These are phyloP conservation scores for Phylloscopus trochilus DNA, from an alignment of 2,113 vertebrate genomes.

Conservation along the genomic window DNA sequence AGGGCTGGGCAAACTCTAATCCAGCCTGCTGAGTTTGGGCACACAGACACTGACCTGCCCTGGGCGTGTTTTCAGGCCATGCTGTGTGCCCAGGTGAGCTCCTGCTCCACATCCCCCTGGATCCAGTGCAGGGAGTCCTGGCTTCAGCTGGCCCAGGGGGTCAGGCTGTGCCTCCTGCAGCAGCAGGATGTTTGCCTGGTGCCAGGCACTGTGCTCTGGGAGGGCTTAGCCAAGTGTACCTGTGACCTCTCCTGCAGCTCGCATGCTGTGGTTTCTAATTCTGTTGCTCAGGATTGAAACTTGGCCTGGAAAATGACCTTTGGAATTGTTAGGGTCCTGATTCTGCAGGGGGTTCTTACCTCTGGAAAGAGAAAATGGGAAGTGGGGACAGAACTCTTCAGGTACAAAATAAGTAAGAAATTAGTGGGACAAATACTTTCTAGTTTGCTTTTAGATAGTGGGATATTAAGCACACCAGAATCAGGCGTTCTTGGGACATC, in stretches of 20 bases:
- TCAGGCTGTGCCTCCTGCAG: not conserved
- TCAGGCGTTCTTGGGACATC: not conserved
- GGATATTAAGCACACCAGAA: not conserved
- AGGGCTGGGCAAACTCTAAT: not conserved
- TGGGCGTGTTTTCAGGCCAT: not conserved
- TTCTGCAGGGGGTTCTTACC: not conserved
- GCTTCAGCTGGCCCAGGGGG: not conserved
- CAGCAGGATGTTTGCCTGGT: not conserved
- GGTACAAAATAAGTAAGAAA: not conserved
- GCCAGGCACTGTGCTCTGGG: not conserved
- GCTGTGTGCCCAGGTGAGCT: not conserved
- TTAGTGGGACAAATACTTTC: not conserved
- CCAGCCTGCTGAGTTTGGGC: not conserved
- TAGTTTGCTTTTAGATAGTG: not conserved
- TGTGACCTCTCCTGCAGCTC: not conserved
- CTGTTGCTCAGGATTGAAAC: not conserved
- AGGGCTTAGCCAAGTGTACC: not conserved
- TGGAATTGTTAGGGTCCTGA: not conserved
- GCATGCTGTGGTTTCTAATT: not conserved
- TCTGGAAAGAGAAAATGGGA: not conserved
- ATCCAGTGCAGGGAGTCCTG: not conserved
- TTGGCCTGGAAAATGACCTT: not conserved
- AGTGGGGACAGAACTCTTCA: rapidly evolving
- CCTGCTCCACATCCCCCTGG: not conserved
- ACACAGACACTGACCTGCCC: not conserved